Base-by-base conservation (phyloP, 2,888 invertebrate species). In the Rambutsinella grinnellia region DNA sequence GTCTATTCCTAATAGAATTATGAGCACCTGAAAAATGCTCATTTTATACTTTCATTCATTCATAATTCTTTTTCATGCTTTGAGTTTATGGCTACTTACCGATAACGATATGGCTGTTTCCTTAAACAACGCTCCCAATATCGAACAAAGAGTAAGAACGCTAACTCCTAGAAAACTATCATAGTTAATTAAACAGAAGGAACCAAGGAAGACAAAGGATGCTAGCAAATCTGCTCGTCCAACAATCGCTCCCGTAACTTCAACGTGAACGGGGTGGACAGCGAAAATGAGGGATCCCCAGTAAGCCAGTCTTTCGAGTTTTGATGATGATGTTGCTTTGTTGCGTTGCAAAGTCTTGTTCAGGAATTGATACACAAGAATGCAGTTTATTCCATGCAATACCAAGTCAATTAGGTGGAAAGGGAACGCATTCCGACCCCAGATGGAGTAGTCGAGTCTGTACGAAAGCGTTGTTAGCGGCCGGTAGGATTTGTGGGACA, bases 401-500 rank as follows among this genome's bases (percentile, higher is more conserved):
- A 92, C 56, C 65, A 95, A 88, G 87, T 96, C 96, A 69, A 91
- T 89, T 21, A 91, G 85, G 87, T 95, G 96, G 86, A 94, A 96
- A 44, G 87, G 86, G 68, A 84, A 84, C 5, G 90, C 88, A 70
- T 86, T 82, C 19, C 87, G 85, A 62, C 90, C 90, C 84, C 90
- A 90, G 15, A 92, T 84, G 84, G 90, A 87, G 84, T 92, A 92
- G 85, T 93, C 92, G 24, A 92, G 86, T 85, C 93, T 92, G 86
- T 92, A 97, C 47, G 95, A 92, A 49, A 97, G 86, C 53, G 94
- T 91, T 17, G 97, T 97, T 1, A 98, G 87, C 0, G 99, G 99
- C 74, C 99, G 90, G 86, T 96, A 99, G 0, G 97, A 97, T 87
- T 97, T 97, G 86, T 99, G 99, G 85, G 97, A 97, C 44, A 90